Base-by-base conservation (phyloP, 2,888 invertebrate genomes). In the Melanchra persicariae region DNA sequence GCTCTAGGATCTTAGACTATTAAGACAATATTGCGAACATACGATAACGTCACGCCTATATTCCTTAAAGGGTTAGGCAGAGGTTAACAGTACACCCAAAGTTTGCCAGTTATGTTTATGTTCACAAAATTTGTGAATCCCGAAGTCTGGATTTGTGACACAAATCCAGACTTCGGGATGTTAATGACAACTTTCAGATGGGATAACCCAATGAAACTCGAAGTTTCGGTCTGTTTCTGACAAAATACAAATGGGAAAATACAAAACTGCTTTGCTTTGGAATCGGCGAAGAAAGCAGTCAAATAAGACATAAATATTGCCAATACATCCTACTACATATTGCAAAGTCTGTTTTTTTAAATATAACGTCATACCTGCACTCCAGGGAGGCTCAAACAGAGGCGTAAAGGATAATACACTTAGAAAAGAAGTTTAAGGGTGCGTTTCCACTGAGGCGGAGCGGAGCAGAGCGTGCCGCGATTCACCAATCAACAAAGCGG, bases 271-370 rank as follows among this genome's bases (percentile, higher is more conserved):
- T 10, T 5, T 7, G 12, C 49, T 22, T 12, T 6, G 24, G 24
- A 24, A 51, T 22, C 5, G 47, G 15, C 7, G 6, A 24, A 51
- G 24, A 24, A 51, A 51, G 22, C 49, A 24, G 24, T 51, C 6
- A 51, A 51, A n/a, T 45, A n/a, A 34, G 9, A 49, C 15, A 40
- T 5, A 67, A 45, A 70, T 55, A 69, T 70, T 70, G 54, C n/a
- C 47, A 22, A 30, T 12, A 37, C 17, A 52, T 15, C 15, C 10
- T 43, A 43, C 10, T n/a, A n/a, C n/a, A n/a, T n/a, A n/a, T n/a
- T n/a, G n/a, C n/a, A n/a, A n/a, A n/a, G n/a, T n/a, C n/a, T n/a
- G n/a, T n/a, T n/a, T n/a, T n/a, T n/a, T n/a, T n/a, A n/a, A n/a
- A n/a, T n/a, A n/a, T n/a, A n/a, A n/a, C n/a, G n/a, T n/a, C n/a